Evolutionary conservation across 2,113 vertebrate genomes (phyloP), one percentile per base, ranked within the genome.

Genomic region (Ophthalmolycus amberensis): DNA sequence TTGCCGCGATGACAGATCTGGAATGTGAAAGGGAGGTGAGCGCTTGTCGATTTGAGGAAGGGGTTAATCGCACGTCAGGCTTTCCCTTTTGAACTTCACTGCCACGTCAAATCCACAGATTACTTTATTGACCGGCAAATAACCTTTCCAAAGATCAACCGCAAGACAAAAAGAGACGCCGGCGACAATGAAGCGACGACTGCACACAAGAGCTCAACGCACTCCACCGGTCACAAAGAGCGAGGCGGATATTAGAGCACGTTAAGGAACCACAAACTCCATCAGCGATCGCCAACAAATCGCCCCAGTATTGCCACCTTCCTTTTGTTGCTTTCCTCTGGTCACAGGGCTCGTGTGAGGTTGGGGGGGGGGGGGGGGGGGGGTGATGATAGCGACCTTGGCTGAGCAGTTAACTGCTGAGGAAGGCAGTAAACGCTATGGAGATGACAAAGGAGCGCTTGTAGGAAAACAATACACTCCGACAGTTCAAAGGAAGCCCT

Each of bases 381-480:
- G 42, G 42, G 42, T 11, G 11, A 90, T 87, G 88, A 93, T 68
- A 69, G 90, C 88, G 73, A 93, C 93, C 93, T 95, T 93, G 93
- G 88, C 90, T 79, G 83, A 5, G 64, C 76, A 73, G 83, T 93
- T 93, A 94, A 94, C 88, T 90, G 93, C 94, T 95, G 93, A 94
- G 88, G 90, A 87, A 93, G 90, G 92, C 92, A 91, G 85, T 89
- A 93, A 86, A 90, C 82, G 83, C 90, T 80, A 46, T 11, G 81
- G 75, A 84, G 90, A 94, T 91, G 92, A 94, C 92, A 93, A 94
- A 87, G 82, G 65, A 71, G 74, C 58, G 85, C 82, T 67, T 75
- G 86, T 85, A 85, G 79, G 90, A 93, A 93, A 95, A 95, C 91
- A 92, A 93, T 93, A 89, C 92, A 89, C 63, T 79, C 85, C 92